A percentile compares a stretch with the other conserved stretches of the same genome.
These are phyloP conservation scores for Adelges cooleyi DNA, from an alignment of 1,140 invertebrate genomes.

Conservation along the genomic window DNA sequence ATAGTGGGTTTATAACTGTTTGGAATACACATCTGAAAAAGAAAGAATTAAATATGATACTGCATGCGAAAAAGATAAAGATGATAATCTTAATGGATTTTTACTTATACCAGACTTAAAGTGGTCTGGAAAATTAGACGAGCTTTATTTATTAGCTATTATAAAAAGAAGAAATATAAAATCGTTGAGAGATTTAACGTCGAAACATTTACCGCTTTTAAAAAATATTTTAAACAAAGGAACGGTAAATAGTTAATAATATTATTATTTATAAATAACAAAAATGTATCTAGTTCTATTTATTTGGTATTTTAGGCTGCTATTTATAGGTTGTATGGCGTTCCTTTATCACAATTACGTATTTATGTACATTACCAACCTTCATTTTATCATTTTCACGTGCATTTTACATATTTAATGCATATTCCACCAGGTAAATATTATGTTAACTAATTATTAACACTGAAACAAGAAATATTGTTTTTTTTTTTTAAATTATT, in stretches of 20 bases:
- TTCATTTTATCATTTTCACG: constrained; percentile 91
- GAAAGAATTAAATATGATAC: constrained; percentile 63
- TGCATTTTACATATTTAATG: constrained; percentile 80
- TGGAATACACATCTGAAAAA: constrained; percentile 77
- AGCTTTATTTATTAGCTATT: constrained; percentile 76
- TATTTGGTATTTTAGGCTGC: constrained; percentile 46
- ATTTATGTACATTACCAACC: constrained; percentile 93
- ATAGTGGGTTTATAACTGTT: constrained; percentile 93
- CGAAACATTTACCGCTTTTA: constrained; percentile 65
- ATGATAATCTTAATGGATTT: constrained; percentile 68
- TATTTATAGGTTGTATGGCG: constrained; percentile 66
- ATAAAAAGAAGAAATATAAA: constrained; percentile 57
- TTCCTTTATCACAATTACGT: constrained; percentile 58
- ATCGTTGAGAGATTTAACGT: constrained; percentile 71
- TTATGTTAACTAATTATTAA: no score
- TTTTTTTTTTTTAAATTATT: no score
- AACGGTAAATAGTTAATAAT: constrained; percentile 42
- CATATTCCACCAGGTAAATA: constrained; percentile 63
- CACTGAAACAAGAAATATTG: no score
- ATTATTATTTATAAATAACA: constrained; percentile 31
- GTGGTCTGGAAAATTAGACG: constrained; percentile 70
- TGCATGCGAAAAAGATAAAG: constrained; percentile 49
- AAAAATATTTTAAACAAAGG: constrained; percentile 66
- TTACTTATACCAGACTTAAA: constrained; percentile 84
- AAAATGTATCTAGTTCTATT: neutral